Percentiles rank a stretch among this genome's conserved stretches.
Evolutionary conservation across 2,113 vertebrate genomes (phyloP).

Genomic region (Mormyrus iriodes): DNA sequence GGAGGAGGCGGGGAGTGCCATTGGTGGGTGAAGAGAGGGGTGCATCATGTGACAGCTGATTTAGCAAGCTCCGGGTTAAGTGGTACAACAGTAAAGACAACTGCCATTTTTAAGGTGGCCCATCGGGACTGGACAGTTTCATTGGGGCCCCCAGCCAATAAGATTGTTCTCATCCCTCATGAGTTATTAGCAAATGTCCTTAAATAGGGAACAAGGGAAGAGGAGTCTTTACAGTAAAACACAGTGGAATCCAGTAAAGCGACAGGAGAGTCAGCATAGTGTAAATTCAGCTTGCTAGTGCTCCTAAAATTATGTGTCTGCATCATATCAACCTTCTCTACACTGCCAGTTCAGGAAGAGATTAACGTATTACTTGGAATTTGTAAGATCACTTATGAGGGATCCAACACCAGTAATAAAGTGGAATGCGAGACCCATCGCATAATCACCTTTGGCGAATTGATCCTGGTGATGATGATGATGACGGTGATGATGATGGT

Average conservation of each 20-base stretch:
- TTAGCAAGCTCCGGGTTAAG: neutral
- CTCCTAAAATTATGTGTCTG: too few relatives aligned
- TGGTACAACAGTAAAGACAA: neutral
- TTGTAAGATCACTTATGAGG: too few relatives aligned
- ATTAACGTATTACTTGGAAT: constrained; percentile 9
- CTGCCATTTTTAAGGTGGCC: neutral
- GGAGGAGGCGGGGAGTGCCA: neutral
- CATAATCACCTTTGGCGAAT: neutral
- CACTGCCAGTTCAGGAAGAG: neutral
- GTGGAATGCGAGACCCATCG: neutral
- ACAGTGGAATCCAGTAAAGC: neutral
- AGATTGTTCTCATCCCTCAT: neutral
- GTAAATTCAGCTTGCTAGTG: too few relatives aligned
- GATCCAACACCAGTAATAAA: neutral
- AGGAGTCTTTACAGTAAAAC: neutral
- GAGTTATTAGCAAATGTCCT: neutral
- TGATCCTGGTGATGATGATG: neutral
- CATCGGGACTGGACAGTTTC: neutral
- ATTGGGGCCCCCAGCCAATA: neutral
- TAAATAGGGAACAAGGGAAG: neutral
- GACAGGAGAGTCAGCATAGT: neutral
- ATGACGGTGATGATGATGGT: neutral
- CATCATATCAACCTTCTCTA: neutral
- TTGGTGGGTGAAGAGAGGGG: neutral
- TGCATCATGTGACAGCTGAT: neutral